Conservation (phyloP, 2,113 vertebrate genomes). For the Pungitius pungitius region DNA sequence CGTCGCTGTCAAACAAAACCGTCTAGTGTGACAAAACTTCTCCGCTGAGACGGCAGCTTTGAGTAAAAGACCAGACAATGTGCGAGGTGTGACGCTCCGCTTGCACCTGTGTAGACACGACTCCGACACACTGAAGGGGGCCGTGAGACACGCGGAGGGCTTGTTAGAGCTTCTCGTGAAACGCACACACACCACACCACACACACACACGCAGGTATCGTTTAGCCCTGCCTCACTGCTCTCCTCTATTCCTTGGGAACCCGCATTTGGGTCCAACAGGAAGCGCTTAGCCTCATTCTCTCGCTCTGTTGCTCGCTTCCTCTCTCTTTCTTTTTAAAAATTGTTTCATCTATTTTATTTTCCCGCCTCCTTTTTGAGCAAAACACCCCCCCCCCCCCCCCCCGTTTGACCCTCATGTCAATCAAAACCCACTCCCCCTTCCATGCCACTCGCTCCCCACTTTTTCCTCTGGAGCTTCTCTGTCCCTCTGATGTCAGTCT, state of each 20-base stretch:
- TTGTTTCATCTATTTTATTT: slow-evolving; percentile 43
- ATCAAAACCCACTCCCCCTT: slow-evolving; percentile 7
- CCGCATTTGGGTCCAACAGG: slow-evolving; percentile 11
- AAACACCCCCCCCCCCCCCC: neutral
- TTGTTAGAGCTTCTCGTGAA: slow-evolving; percentile 38
- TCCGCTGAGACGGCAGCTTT: slow-evolving; percentile 34
- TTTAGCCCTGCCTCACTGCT: slow-evolving; percentile 41
- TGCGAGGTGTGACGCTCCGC: slow-evolving; percentile 37
- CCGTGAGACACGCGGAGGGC: slow-evolving; percentile 21
- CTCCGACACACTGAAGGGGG: slow-evolving; percentile 39
- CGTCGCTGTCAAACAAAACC: slow-evolving; percentile 55
- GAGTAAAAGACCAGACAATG: slow-evolving; percentile 11
- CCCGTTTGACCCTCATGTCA: slow-evolving; percentile 34
- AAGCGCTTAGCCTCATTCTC: slow-evolving; percentile 42
- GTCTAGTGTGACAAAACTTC: slow-evolving; percentile 40
- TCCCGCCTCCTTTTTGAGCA: slow-evolving; percentile 53
- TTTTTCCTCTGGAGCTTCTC: slow-evolving; percentile 17
- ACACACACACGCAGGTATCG: slow-evolving; percentile 15
- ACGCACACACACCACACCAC: neutral
- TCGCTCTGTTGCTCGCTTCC: slow-evolving; percentile 63
- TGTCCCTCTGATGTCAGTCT: slow-evolving; percentile 9
- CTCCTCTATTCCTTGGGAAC: slow-evolving; percentile 41
- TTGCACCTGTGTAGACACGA: slow-evolving; percentile 59
- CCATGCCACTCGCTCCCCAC: neutral
- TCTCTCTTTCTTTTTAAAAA: neutral